Evolutionary conservation across 1,140 invertebrate genomes (phyloP), one percentile per base, ranked within the genome.

Genomic region (Megathymus violae): DNA sequence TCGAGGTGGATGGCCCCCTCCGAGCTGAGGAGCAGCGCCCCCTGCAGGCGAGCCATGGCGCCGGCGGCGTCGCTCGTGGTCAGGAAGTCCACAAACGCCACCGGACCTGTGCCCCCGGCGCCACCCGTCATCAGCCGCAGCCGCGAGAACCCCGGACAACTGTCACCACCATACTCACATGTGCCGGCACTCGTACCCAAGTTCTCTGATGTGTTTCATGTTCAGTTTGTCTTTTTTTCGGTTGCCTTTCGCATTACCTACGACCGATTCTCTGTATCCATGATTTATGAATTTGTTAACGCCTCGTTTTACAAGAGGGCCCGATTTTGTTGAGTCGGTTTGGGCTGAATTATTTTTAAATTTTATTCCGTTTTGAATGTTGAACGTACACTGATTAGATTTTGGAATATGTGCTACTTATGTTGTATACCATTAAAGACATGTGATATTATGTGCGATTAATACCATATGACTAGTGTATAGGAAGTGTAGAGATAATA

Each of bases 1-100:
- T 99, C 98, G 91, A 99, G 98, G 91, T 98, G 95, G 91, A 99
- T 98, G 84, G 97, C 97, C 80, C 97, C 97, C 88, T 99, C 98
- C 64, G 97, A 98, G 88, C 97, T 98, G 83, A 97, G 94, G 69
- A 99, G 95, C 90, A 98, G 96, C 86, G 97, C 97, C 85, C 98
- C 98, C 92, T 99, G 97, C 71, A 99, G 95, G 76, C 96, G 94
- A 76, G 95, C 94, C 95, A 99, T 96, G 76, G 97, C 98, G 79
- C 96, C 95, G 76, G 96, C 94, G 67, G 98, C 98, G 90, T 95
- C 96, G 83, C 94, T 93, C 76, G 98, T 94, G 92, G 98, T 97
- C 93, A 96, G 95, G 93, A 97, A 99, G 93, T 99, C 98, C 91
- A 99, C 96, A 94, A 99, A 99, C 78, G 97, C 97, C 86, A 99